Evolutionary conservation across 2,888 invertebrate genomes (phyloP), one percentile per base, ranked within the genome.

Genomic region (Drosophila stalkeri): DNA sequence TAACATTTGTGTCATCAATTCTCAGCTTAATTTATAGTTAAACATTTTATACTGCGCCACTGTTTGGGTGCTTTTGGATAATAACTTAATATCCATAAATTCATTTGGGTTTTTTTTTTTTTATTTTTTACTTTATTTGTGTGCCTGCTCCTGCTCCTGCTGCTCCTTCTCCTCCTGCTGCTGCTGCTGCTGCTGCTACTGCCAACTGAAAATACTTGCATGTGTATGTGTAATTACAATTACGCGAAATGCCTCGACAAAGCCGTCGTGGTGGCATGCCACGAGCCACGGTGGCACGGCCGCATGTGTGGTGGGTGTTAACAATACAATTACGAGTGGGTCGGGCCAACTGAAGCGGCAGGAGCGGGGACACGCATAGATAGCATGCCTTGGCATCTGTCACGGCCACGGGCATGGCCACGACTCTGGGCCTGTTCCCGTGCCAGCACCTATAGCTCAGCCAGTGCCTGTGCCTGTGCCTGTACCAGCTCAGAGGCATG

Each of bases 181-280:
- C 23, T 3, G 2, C 23, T 23, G 16, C 39, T 39, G 39, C 39
- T 39, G 16, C 18, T 43, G 18, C 43, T 31, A 20, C 20, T 31
- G 9, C 37, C 46, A 39, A 35, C 56, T 11, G n/a, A 39, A 59
- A 46, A 55, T 73, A 54, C 44, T 35, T 55, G 60, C 71, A 52
- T 66, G 68, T 60, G 67, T 65, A 65, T 85, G 69, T 77, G 88
- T 82, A 87, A 84, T 88, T 85, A 87, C 80, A 87, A 85, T 84
- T 85, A 87, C 80, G 80, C 64, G 67, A 62, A 71, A 81, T 67
- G 64, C 39, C 59, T 47, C 51, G 62, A 59, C 65, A 61, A 54
- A 61, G 20, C 41, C 39, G 23, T 35, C 72, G 61, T 47, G 56
- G 63, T 70, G 41, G 72, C 64, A 70, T 73, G 72, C 65, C 72